Evolutionary conservation across 2,113 vertebrate species (phyloP), one percentile per base, ranked within the genome.

Genomic region (Scomber japonicus): DNA sequence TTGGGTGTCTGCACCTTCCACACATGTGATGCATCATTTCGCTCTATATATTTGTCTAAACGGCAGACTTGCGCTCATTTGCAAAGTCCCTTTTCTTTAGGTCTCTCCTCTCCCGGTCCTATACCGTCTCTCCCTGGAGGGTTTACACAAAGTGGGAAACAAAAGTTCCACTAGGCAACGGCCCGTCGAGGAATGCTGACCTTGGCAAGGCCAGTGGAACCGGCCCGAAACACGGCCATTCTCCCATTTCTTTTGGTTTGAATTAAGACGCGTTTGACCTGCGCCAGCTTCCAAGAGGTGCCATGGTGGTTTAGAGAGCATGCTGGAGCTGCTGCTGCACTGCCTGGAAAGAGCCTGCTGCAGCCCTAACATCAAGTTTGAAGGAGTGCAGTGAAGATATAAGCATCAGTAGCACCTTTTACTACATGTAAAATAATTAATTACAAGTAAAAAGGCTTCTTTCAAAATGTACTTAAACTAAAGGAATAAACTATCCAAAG

Each of bases 121-220:
- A 71, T 65, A 69, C 71, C 66, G 83, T 80, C 71, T 82, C 84
- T 83, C 63, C 61, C 57, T 71, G 67, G 72, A 88, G 89, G 77
- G 77, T 91, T 86, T 89, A 86, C 85, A 85, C 78, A 90, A 83
- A 90, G 74, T 45, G 71, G 8, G 76, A 88, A 80, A 93, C 88
- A 89, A 88, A 93, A 90, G 89, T 92, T 90, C 89, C 89, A 81
- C 94, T 76, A 86, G 92, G 92, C 93, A 91, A 93, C 94, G 77
- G 83, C 63, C 60, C 24, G 88, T 69, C 60, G 76, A 91, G 92
- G 93, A 95, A 94, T 94, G 92, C 92, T 88, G 93, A 91, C 88
- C 83, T 93, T 93, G 93, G 93, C 92, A 92, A 27, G 71, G 83
- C 65, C 69, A 76, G 59, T 77, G 84, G 85, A 89, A 82, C 84